These are phyloP conservation scores for Phlogophora meticulosa DNA, from an alignment of 2,888 invertebrate species.

Conservation along the genomic window DNA sequence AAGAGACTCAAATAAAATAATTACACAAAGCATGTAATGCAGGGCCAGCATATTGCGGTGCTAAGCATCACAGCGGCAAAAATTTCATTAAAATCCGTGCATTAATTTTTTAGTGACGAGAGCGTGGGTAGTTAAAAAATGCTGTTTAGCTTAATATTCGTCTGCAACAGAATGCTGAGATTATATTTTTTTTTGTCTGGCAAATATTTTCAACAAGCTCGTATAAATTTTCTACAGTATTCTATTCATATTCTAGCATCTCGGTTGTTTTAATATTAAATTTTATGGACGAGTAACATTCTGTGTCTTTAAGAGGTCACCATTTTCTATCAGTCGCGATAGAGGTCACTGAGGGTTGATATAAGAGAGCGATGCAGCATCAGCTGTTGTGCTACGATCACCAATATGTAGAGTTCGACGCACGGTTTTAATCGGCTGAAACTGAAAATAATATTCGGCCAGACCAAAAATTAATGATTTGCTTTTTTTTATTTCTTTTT, in stretches of 20 bases:
- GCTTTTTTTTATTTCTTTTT: no score
- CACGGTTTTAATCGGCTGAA: no score
- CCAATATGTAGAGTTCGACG: no score
- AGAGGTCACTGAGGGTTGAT: background rate
- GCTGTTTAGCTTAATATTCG: constrained; percentile 40
- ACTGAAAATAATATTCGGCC: no score
- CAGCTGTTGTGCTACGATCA: no score
- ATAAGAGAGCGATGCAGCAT: background rate
- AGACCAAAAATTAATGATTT: no score
- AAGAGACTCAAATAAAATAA: constrained; percentile 40
- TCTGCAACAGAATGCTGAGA: constrained; percentile 21
- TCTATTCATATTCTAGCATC: constrained; percentile 26
- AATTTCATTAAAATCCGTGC: constrained; percentile 59
- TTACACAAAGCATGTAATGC: constrained; percentile 16
- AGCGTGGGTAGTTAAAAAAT: constrained; percentile 46
- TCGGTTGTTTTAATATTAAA: constrained; percentile 23
- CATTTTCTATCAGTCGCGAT: background rate
- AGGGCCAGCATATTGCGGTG: constrained; percentile 28
- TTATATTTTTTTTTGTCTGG: constrained; percentile 24
- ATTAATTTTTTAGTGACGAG: constrained; percentile 55
- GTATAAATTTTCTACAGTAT: constrained; percentile 10
- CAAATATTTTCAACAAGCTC: constrained; percentile 36
- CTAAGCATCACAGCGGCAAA: constrained; percentile 28
- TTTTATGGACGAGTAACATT: background rate
- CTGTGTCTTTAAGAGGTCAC: background rate